Evolutionary conservation across 1,140 invertebrate species (phyloP), one percentile per base, ranked within the genome.

Genomic region (Leguminivora glycinivorella): DNA sequence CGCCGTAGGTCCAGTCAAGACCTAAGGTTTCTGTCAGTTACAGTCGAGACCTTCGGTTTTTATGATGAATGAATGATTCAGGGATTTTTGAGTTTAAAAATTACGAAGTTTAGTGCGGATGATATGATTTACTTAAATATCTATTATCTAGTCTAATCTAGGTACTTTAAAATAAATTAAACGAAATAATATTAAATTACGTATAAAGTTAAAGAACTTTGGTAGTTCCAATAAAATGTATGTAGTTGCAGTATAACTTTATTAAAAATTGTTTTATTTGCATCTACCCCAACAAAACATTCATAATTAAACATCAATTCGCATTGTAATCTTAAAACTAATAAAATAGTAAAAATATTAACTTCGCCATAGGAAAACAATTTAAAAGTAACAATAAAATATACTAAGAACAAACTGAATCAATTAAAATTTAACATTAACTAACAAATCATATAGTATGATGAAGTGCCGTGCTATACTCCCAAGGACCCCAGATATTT

Each of bases 211-310:
- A 12, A 14, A 12, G 7, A 1, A 34, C 31, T 34, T 34, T 38
- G 34, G 34, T 38, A 38, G 34, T 38, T 12, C 4, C 4, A 60
- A 60, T 60, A 29, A 60, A 60, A 26, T n/a, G 29, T 9, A 60
- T n/a, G 0, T 26, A 29, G 58, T 63, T 63, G 58, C 29, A 31
- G 22, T 34, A 63, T 63, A 17, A 63, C 26, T 63, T 63, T 63
- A 63, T 63, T 63, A 63, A 29, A 52, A 29, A 14, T 63, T 29
- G 26, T 63, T 63, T 29, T 24, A 63, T 63, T 63, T 63, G 25
- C 25, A 26, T 34, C 25, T 19, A 29, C n/a, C 58, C 58, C 58
- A 63, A 17, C 25, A 63, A 29, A 29, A 63, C 29, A 22, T 63
- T 63, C n/a, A 26, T 63, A n/a, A 25, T 26, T 43, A 22, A 52